Evolutionary conservation across 2,888 invertebrate genomes (phyloP).

Genomic region (Tholera decimalis): DNA sequence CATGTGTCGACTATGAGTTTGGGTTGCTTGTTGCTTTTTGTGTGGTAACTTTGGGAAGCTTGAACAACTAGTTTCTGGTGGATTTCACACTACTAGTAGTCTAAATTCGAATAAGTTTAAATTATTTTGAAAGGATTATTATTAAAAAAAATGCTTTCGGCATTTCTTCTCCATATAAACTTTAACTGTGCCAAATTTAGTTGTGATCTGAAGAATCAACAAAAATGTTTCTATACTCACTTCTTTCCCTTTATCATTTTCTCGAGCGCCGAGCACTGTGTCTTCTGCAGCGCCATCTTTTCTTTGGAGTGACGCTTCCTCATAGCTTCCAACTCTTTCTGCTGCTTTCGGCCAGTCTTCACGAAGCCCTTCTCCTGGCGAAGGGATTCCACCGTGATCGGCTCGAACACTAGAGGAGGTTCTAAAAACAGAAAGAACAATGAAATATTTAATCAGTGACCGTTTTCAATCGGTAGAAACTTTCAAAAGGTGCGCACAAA

Average conservation of each 20-base stretch:
- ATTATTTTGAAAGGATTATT: too few species aligned
- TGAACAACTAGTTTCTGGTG: too few species aligned
- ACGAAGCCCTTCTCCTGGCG: conserved; percentile 97
- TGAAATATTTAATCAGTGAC: background rate
- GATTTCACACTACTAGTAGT: too few species aligned
- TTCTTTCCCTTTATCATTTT: conserved; percentile 98
- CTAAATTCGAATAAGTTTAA: too few species aligned
- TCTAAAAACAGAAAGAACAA: conserved; percentile 79
- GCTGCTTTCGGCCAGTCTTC: conserved; percentile 98
- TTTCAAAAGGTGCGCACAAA: too few species aligned
- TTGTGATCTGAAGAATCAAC: background rate
- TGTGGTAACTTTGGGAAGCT: too few species aligned
- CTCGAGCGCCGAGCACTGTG: conserved; percentile 97
- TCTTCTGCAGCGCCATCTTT: conserved; percentile 96
- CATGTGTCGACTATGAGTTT: too few species aligned
- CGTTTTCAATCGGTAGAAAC: too few species aligned
- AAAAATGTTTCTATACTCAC: conserved; percentile 88
- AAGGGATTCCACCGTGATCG: conserved; percentile 97
- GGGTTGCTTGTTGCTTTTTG: too few species aligned
- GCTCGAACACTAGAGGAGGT: conserved; percentile 95
- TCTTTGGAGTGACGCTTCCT: conserved; percentile 98
- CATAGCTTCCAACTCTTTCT: conserved; percentile 98
- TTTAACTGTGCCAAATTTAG: too few species aligned
- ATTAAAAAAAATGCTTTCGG: too few species aligned
- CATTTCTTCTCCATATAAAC: too few species aligned